Conservation (phyloP, 2,888 invertebrate species). For the Anarsia innoxiella region DNA sequence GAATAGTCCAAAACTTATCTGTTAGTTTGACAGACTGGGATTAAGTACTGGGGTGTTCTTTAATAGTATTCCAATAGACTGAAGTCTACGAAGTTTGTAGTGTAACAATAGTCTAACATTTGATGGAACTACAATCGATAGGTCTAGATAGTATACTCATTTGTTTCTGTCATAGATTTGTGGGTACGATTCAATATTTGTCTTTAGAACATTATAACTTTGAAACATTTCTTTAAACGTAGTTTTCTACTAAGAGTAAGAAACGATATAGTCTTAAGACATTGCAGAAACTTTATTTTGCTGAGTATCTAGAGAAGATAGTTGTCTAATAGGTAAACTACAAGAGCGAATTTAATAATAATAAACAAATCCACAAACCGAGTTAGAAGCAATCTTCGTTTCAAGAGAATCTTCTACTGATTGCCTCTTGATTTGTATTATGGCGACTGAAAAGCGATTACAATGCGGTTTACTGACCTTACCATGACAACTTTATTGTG, state of each 20-base stretch:
- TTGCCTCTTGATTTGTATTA: constrained; percentile 25
- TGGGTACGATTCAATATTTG: too few species aligned
- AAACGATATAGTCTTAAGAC: neutral
- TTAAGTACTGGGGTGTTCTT: constrained; percentile 27
- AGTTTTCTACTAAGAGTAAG: too few species aligned
- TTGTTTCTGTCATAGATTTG: too few species aligned
- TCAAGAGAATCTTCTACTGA: constrained; percentile 12
- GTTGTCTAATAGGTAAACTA: constrained; percentile 8
- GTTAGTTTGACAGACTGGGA: constrained; percentile 40
- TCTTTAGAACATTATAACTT: too few species aligned
- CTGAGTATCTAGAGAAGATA: too few species aligned
- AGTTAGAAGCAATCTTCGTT: constrained; percentile 9
- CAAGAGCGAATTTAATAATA: neutral
- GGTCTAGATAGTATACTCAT: too few species aligned
- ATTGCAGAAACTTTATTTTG: too few species aligned
- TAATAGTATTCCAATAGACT: constrained; percentile 24
- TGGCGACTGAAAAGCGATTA: constrained; percentile 24
- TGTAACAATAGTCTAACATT: constrained; percentile 25
- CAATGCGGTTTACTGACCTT: constrained; percentile 36
- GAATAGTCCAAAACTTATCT: constrained; percentile 43
- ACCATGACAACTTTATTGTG: constrained; percentile 48
- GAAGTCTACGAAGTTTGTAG: constrained; percentile 32
- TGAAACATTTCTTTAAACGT: too few species aligned
- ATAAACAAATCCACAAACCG: constrained; percentile 3
- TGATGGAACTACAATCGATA: too few species aligned